phyloP scores from a whole-genome alignment of 2,888 invertebrate genomes.

The Agrotis puta region DNA sequence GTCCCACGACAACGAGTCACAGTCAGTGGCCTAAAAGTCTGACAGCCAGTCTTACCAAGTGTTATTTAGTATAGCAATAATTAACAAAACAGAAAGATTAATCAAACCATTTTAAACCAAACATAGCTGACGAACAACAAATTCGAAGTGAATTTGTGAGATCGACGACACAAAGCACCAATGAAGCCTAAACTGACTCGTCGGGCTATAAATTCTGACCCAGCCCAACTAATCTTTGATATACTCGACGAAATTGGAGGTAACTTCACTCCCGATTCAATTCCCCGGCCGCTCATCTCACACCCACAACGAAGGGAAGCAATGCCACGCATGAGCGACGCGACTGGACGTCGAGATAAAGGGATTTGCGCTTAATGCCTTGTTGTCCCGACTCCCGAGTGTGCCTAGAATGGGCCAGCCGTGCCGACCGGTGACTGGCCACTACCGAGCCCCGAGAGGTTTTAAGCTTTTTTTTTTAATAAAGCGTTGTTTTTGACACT shows the following conservation, averaged over 20 bases:
- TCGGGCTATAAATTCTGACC: conserved; percentile 33
- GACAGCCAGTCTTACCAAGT: neutral
- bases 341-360: conserved; percentile 75
- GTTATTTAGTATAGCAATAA: neutral
- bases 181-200: conserved; percentile 24
- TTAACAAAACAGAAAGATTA: neutral
- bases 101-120: neutral
- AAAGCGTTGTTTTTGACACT: conserved; percentile 13
- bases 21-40: neutral
- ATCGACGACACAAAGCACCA: conserved; percentile 1
- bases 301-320: conserved; percentile 60
- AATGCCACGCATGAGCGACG: conserved; percentile 73
- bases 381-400: conserved; percentile 66
- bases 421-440: conserved; percentile 23
- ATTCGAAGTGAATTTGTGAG: neutral
- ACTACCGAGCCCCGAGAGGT: conserved; percentile 23
- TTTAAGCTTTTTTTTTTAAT: conserved; percentile 32
- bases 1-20: no score
- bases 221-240: conserved; percentile 33
- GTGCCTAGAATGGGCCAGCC: conserved; percentile 50
- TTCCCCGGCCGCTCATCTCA: conserved; percentile 54
- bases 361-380: conserved; percentile 75
- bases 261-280: conserved; percentile 41
- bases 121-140: neutral
- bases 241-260: conserved; percentile 43